Percentiles rank a stretch among this genome's conserved stretches.
Evolutionary conservation across 2,888 invertebrate genomes (phyloP).

Genomic region (Caenorhabditis wallacei): DNA sequence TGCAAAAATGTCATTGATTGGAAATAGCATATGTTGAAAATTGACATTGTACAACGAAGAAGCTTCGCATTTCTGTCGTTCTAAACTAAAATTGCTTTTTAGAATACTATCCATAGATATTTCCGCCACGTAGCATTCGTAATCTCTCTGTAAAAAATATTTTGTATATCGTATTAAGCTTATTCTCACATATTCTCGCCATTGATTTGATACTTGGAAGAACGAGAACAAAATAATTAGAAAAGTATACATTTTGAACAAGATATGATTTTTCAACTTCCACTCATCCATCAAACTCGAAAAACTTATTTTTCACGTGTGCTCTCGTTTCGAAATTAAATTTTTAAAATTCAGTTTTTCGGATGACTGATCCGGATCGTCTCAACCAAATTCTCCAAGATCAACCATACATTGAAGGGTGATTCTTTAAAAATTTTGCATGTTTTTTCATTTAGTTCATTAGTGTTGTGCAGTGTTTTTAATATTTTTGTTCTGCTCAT

Average conservation of each 20-base stretch:
- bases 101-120: neutral
- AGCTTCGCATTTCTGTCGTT: neutral
- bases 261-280: neutral
- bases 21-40: neutral
- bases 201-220: neutral
- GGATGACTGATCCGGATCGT: conserved; percentile 50
- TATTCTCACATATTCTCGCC: conserved; percentile 18
- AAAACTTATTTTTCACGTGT: neutral
- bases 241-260: neutral
- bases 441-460: neutral
- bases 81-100: neutral
- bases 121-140: neutral
- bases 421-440: conserved; percentile 26
- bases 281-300: neutral
- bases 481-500: conserved; percentile 4
- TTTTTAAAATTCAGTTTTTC: neutral
- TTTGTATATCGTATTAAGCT: neutral
- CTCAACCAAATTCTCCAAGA: conserved; percentile 60
- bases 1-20: neutral
- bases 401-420: conserved; percentile 69
- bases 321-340: neutral
- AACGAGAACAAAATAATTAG: neutral
- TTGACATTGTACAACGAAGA: neutral
- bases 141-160: conserved; percentile 1
- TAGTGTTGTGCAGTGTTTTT: conserved; percentile 12